Evolutionary conservation across 2,797 vertebrate genomes (phyloP), one percentile per base, ranked within the genome.

Genomic region (Melanotaenia maccullochi): DNA sequence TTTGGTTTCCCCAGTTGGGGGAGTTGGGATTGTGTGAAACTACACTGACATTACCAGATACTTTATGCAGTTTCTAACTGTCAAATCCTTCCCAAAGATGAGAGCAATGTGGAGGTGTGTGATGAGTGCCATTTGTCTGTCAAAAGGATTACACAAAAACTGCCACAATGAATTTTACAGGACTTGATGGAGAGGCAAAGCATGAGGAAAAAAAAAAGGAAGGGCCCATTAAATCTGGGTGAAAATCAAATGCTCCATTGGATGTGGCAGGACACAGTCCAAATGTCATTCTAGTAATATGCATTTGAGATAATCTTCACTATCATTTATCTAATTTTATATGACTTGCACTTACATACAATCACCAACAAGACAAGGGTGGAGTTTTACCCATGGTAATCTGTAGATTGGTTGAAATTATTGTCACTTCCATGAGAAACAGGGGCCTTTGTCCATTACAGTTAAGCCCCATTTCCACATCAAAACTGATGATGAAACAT

Each of bases 21-120:
- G 68, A 80, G 73, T 69, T 71, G 82, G 60, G 79, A 68, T 60
- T 66, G 59, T 60, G 32, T 63, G 71, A 78, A 60, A 65, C 42
- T 20, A 65, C 20, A 60, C 33, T 65, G 42, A 60, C 20, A 9
- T 64, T 60, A 65, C 22, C 55, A 59, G 62, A 57, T 54, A 73
- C 25, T 60, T 54, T 6, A 54, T n/a, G 24, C n/a, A 64, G 52
- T 51, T 68, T 69, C 13, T 25, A 18, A 12, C 20, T 51, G 42
- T 49, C 55, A 13, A 33, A 40, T 30, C 9, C 47, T 28, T 14
- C 22, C 44, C 9, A 52, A 36, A 52, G 20, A 20, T 69, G 49
- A 54, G 33, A 52, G 33, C 35, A n/a, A 13, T 18, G 24, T 61
- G 24, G n/a, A 60, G 4, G 16, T 20, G 12, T 20, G n/a, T 9